Conservation (phyloP, 2,888 invertebrate species). For the Catocala fraxini region DNA sequence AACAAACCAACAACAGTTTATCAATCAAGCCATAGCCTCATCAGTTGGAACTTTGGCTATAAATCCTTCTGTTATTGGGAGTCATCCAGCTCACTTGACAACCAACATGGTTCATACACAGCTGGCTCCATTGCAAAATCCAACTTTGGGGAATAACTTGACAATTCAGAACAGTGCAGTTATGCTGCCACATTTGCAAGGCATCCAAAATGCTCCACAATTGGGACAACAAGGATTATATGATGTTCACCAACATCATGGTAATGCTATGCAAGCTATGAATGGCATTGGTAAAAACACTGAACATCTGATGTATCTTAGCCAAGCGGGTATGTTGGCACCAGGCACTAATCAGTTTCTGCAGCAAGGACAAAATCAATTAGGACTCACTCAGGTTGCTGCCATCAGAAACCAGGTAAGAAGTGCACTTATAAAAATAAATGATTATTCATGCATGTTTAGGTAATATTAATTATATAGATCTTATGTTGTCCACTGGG, state of each 20-base stretch:
- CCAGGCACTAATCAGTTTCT: slow-evolving; percentile 88
- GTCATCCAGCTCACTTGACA: slow-evolving; percentile 80
- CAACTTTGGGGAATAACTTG: slow-evolving; percentile 78
- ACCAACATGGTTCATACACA: slow-evolving; percentile 87
- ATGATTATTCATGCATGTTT: neutral
- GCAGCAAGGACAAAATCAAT: slow-evolving; percentile 89
- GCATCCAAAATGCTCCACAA: slow-evolving; percentile 84
- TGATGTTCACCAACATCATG: slow-evolving; percentile 83
- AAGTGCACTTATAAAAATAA: slow-evolving; percentile 7
- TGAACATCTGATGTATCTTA: slow-evolving; percentile 84
- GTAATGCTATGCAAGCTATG: slow-evolving; percentile 83
- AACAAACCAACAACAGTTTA: slow-evolving; percentile 84
- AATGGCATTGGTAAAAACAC: slow-evolving; percentile 84
- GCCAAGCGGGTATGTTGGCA: slow-evolving; percentile 86
- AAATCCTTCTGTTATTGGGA: slow-evolving; percentile 82
- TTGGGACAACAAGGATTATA: slow-evolving; percentile 84
- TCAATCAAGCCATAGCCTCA: slow-evolving; percentile 82
- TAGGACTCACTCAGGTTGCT: slow-evolving; percentile 83
- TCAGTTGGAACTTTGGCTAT: slow-evolving; percentile 82
- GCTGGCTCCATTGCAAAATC: slow-evolving; percentile 84
- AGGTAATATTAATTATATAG: no score
- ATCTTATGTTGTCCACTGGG: no score
- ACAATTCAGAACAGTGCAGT: slow-evolving; percentile 82
- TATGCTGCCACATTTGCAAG: slow-evolving; percentile 83
- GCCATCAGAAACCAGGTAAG: slow-evolving; percentile 84